A percentile compares a stretch with the other conserved stretches of the same genome.
Conservation (phyloP, 37 sponge, comb jelly and placozoan species). For the Aplysina aerophoba region DNA sequence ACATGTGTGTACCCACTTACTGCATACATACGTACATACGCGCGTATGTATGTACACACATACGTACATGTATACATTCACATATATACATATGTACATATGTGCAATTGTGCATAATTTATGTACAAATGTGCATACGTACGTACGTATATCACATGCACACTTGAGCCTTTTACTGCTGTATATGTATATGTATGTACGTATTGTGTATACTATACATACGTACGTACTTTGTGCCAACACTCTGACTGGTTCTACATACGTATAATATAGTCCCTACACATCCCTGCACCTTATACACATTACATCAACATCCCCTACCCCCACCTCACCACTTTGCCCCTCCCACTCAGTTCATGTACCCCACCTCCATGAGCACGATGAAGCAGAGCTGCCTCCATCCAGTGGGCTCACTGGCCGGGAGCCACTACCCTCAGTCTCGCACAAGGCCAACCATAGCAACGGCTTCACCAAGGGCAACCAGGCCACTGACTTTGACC, state of each 20-base stretch:
- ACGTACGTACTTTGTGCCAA: constrained; percentile 6
- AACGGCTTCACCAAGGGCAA: constrained; percentile 72
- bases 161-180: too few species aligned
- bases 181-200: neutral
- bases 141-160: too few species aligned
- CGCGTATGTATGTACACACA: neutral
- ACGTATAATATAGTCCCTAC: too few species aligned
- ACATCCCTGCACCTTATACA: too few species aligned
- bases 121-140: constrained; percentile 7
- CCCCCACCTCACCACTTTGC: too few species aligned
- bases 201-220: too few species aligned
- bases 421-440: constrained; percentile 45
- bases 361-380: constrained; percentile 68
- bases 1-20: too few species aligned
- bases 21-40: too few species aligned
- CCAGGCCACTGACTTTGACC: constrained; percentile 10
- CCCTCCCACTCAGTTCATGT: constrained; percentile 8
- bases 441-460: constrained; percentile 30
- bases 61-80: neutral
- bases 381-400: constrained; percentile 58
- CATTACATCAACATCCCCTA: too few species aligned
- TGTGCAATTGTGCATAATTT: constrained; percentile 16
- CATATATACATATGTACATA: neutral
- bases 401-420: neutral
- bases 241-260: too few species aligned